These are phyloP conservation scores for Podiceps cristatus DNA, from an alignment of 2,113 vertebrate species.

Conservation along the genomic window DNA sequence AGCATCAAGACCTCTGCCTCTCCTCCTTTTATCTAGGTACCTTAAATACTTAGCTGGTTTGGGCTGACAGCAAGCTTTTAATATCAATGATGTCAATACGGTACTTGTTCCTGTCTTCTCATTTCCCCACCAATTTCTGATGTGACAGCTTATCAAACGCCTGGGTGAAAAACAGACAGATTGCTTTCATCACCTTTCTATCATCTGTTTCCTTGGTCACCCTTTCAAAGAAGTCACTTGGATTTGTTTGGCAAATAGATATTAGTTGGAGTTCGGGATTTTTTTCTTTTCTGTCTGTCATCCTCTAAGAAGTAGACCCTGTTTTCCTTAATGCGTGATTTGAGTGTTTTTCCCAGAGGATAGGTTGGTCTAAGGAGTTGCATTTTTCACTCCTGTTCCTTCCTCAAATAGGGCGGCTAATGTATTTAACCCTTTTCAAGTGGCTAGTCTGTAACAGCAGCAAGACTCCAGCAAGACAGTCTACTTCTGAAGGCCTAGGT, in stretches of 20 bases:
- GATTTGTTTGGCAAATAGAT: neutral
- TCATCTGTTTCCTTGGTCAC: constrained; percentile 23
- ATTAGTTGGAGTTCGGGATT: neutral
- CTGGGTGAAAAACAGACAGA: constrained; percentile 7
- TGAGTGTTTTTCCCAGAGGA: neutral
- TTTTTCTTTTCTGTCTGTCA: neutral
- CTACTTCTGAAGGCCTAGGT: neutral
- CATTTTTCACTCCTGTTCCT: neutral
- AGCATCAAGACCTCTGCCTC: neutral
- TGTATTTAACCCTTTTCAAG: neutral
- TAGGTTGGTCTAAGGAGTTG: neutral
- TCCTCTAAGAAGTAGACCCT: neutral
- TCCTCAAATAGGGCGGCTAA: neutral
- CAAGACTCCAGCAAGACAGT: neutral
- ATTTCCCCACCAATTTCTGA: constrained; percentile 18
- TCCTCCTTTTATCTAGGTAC: neutral
- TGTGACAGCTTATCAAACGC: constrained; percentile 19
- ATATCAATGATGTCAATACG: neutral
- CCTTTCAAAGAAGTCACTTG: neutral
- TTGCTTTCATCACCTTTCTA: constrained; percentile 27
- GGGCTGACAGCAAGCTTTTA: neutral
- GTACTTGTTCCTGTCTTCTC: neutral
- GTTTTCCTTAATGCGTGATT: neutral
- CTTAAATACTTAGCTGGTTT: neutral
- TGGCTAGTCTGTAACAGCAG: neutral